Evolutionary conservation across 2,888 invertebrate genomes (phyloP).

Genomic region (Scaptomyza caliginosa): DNA sequence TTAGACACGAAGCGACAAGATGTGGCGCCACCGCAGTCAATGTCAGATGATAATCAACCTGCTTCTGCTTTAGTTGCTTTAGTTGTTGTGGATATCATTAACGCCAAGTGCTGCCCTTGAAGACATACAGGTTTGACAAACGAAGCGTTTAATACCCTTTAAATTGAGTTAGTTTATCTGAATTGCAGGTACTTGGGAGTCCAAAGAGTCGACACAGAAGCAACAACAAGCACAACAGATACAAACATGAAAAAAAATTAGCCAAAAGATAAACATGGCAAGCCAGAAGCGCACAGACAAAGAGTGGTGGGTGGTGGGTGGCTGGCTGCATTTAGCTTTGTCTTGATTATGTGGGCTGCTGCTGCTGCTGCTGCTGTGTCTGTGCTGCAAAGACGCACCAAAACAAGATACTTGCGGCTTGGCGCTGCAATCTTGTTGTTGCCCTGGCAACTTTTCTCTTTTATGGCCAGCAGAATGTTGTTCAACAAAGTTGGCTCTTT

Average conservation of each 20-base stretch:
- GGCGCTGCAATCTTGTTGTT: constrained; percentile 27
- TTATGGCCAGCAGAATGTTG: constrained; percentile 22
- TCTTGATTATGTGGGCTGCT: constrained; percentile 75
- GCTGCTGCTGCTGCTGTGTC: constrained; percentile 2
- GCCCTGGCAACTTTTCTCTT: constrained; percentile 49
- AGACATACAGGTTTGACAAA: neutral
- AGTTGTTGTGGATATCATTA: constrained; percentile 57
- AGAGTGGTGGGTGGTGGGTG: constrained; percentile 10
- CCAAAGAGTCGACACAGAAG: constrained; percentile 38
- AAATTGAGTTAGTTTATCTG: constrained; percentile 39
- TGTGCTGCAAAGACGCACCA: constrained; percentile 41
- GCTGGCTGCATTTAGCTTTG: constrained; percentile 59
- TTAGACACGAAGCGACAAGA: constrained; percentile 62
- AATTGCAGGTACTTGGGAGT: constrained; percentile 23
- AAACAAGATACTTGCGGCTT: constrained; percentile 72
- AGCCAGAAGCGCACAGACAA: constrained; percentile 70
- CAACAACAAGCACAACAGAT: constrained; percentile 44
- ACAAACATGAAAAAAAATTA: constrained; percentile 75
- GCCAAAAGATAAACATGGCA: constrained; percentile 80
- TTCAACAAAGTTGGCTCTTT: constrained; percentile 37
- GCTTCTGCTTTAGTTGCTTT: constrained; percentile 33
- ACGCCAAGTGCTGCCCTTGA: too few species aligned
- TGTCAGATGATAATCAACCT: constrained; percentile 67
- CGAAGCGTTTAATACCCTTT: constrained; percentile 11
- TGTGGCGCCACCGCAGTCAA: constrained; percentile 30